These are phyloP conservation scores for Styela plicata DNA, from an alignment of 23 tunicate species.

Conservation along the genomic window DNA sequence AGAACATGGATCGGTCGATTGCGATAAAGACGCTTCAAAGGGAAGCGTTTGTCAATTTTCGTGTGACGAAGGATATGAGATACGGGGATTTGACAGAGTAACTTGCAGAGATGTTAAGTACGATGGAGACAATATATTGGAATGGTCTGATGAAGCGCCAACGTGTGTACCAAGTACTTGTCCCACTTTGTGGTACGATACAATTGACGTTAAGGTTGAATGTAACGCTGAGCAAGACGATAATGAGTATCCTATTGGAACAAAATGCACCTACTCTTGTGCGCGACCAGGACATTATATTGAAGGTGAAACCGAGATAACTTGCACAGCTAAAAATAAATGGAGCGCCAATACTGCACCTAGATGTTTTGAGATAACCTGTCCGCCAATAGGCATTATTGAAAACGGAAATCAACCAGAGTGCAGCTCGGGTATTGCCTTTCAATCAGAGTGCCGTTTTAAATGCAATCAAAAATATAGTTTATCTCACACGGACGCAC, in stretches of 20 bases:
- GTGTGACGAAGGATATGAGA: conserved; percentile 24
- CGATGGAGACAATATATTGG: conserved; percentile 16
- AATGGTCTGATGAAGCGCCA: conserved; percentile 17
- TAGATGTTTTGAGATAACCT: conserved; percentile 8
- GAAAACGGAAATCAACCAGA: conserved; percentile 13
- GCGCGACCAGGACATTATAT: neutral
- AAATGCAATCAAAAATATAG: conserved; percentile 18
- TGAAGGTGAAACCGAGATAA: conserved; percentile 3
- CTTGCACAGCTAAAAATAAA: conserved; percentile 5
- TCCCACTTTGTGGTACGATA: conserved; percentile 8
- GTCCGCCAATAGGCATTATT: neutral
- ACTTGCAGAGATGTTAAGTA: conserved; percentile 6
- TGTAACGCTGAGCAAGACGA: neutral
- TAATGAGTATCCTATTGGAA: conserved; percentile 11
- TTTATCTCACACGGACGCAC: neutral
- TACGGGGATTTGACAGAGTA: neutral
- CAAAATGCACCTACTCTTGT: conserved; percentile 10
- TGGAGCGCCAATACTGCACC: conserved; percentile 20
- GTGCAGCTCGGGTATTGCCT: neutral
- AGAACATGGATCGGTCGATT: neutral
- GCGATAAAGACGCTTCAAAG: neutral
- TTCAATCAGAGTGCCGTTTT: neutral
- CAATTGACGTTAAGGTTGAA: neutral
- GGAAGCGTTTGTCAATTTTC: conserved; percentile 17
- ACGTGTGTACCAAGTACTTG: conserved; percentile 11